Conservation (phyloP, 2,113 vertebrate genomes). For the Oreotragus oreotragus region DNA sequence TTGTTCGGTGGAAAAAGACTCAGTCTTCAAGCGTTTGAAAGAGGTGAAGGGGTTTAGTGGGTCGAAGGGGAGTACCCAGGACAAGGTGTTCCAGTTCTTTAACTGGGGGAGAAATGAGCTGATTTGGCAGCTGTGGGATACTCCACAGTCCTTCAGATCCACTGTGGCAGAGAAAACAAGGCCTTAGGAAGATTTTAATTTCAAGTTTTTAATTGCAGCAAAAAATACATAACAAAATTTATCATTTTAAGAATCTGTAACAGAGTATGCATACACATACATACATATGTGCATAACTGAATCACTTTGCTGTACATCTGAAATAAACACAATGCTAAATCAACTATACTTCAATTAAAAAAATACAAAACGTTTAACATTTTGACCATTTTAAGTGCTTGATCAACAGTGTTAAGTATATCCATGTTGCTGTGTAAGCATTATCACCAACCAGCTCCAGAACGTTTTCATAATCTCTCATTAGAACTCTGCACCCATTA, state of each 20-base stretch:
- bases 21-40: neutral
- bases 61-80: neutral
- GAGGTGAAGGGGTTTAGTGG: neutral
- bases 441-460: neutral
- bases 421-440: neutral
- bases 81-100: too few relatives aligned
- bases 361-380: neutral
- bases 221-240: neutral
- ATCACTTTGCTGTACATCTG: neutral
- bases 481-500: neutral
- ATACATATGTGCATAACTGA: rapidly evolving
- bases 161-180: neutral
- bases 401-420: neutral
- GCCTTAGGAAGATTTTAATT: neutral
- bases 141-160: neutral
- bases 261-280: too few relatives aligned
- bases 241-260: neutral
- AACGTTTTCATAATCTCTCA: neutral
- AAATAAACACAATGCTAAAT: neutral
- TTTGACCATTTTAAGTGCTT: neutral
- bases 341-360: neutral
- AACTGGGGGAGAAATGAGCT: neutral
- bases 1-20: neutral
- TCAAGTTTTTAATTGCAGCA: neutral
- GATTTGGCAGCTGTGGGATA: neutral